Evolutionary conservation across 2,888 invertebrate genomes (phyloP).

Genomic region (Hydraecia micacea): DNA sequence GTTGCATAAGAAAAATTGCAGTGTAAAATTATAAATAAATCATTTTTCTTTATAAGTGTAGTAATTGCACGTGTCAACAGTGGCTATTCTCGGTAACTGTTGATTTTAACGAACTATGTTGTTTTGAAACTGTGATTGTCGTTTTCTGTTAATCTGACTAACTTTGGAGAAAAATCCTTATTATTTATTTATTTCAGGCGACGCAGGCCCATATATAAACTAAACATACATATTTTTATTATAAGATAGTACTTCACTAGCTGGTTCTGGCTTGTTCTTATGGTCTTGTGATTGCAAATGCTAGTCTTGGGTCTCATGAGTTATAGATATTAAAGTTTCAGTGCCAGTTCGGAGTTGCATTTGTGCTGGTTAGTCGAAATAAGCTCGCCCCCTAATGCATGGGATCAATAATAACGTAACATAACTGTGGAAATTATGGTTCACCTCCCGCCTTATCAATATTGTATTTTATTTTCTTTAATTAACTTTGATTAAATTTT

Average conservation of each 20-base stretch:
- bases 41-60: constrained; percentile 45
- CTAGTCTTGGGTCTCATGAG: background rate
- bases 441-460: too few species aligned
- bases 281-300: background rate
- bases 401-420: too few species aligned
- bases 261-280: too few species aligned
- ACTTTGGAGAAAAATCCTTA: background rate
- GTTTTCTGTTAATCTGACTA: background rate
- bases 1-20: constrained; percentile 55
- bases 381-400: background rate
- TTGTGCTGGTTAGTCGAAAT: background rate
- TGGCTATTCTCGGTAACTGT: constrained; percentile 14
- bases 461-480: too few species aligned
- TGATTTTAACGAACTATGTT: constrained; percentile 6
- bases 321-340: background rate
- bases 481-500: too few species aligned
- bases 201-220: too few species aligned
- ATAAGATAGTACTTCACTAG: too few species aligned
- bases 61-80: constrained; percentile 35
- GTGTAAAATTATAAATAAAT: constrained; percentile 45
- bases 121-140: constrained; percentile 1
- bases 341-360: too few species aligned
- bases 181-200: too few species aligned
- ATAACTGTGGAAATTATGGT: too few species aligned
- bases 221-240: too few species aligned